Conservation (phyloP, 2,888 invertebrate genomes). For the Lypha dubia region DNA sequence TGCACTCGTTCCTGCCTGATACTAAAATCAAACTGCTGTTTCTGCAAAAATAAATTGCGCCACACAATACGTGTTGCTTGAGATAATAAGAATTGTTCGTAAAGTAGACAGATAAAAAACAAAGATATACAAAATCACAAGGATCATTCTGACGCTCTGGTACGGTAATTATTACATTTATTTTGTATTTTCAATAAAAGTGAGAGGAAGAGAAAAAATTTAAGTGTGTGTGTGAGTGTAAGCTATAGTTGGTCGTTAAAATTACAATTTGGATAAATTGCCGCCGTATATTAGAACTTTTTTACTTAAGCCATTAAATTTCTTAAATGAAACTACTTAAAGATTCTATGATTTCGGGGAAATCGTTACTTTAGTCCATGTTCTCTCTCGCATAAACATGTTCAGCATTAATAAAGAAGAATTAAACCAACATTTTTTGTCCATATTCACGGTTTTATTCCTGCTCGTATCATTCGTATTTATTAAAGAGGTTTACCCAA, state of each 20-base stretch:
- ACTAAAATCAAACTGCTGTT: background rate
- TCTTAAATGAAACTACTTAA: conserved; percentile 56
- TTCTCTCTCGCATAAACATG: conserved; percentile 59
- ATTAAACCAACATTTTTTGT: conserved; percentile 10
- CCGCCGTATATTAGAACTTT: conserved; percentile 55
- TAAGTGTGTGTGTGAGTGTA: background rate
- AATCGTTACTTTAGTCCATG: conserved; percentile 47
- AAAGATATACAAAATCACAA: conserved; percentile 20
- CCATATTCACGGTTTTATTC: background rate
- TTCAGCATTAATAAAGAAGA: conserved; percentile 3
- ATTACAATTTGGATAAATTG: conserved; percentile 54
- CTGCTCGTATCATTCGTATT: background rate
- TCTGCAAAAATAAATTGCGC: conserved; percentile 13
- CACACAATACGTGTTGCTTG: conserved; percentile 10
- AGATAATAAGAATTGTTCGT: conserved; percentile 17
- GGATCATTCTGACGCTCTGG: conserved; percentile 27
- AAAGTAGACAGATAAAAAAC: background rate
- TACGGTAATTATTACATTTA: background rate
- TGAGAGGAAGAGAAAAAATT: too few species aligned
- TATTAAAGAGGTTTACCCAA: conserved; percentile 10
- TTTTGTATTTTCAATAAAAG: conserved; percentile 6
- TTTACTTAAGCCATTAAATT: conserved; percentile 63
- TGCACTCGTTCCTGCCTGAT: background rate
- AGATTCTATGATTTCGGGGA: conserved; percentile 66
- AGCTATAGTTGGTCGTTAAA: conserved; percentile 41